Conservation (phyloP, 2,797 vertebrate genomes). For the Sandelia bainsii region DNA sequence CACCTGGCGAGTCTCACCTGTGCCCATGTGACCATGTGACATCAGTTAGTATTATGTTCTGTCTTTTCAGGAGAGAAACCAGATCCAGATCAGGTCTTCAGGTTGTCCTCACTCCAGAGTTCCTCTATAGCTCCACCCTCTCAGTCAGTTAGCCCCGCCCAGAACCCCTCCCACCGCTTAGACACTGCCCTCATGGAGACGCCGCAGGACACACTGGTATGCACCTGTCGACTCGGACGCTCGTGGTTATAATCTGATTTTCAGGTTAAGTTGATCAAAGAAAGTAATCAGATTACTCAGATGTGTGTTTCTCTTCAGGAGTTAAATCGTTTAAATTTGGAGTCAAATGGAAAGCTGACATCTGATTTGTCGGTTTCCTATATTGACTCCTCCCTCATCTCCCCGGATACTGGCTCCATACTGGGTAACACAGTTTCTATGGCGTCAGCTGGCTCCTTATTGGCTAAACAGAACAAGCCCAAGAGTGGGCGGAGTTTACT, state of each 20-base stretch:
- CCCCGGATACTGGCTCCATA: conserved; percentile 90
- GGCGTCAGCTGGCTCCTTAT: conserved; percentile 89
- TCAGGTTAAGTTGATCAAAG: background rate
- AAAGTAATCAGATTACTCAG: background rate
- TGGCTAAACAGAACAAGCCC: conserved; percentile 97
- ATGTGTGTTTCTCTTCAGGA: conserved; percentile 82
- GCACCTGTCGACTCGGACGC: conserved; percentile 54
- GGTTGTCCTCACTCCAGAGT: conserved; percentile 94
- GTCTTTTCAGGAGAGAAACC: conserved; percentile 90
- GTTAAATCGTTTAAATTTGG: conserved; percentile 96
- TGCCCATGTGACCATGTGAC: background rate
- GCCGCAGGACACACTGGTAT: conserved; percentile 97
- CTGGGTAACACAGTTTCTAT: conserved; percentile 80
- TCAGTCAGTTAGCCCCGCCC: conserved; percentile 90
- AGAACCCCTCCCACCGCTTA: conserved; percentile 91
- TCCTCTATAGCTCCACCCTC: conserved; percentile 83
- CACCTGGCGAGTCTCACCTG: background rate
- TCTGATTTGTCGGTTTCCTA: conserved; percentile 95
- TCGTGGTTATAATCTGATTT: background rate
- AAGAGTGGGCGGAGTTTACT: conserved; percentile 95
- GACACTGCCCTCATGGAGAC: conserved; percentile 97
- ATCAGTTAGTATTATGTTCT: background rate
- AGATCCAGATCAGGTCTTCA: conserved; percentile 98
- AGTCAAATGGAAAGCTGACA: conserved; percentile 95
- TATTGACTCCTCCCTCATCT: conserved; percentile 96